Evolutionary conservation across 2,888 invertebrate genomes (phyloP), one percentile per base, ranked within the genome.

Genomic region (Crocallis elinguaria): DNA sequence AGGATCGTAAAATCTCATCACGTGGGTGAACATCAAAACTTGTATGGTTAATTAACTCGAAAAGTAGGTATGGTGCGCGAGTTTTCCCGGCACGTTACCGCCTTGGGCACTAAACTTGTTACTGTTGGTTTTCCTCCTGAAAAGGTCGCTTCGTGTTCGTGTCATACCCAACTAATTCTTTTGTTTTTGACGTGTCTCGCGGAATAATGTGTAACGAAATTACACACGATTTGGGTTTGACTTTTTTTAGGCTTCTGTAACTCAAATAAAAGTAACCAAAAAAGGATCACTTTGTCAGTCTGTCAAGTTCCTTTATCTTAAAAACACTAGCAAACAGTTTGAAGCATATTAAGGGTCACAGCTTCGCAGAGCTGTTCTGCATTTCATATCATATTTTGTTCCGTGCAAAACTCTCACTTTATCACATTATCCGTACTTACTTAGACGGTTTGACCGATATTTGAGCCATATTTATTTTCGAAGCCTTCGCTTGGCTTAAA

Each of bases 41-140:
- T 84, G 73, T 79, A 73, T 73, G 79, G 79, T 83, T 87, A 86
- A 87, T 86, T 87, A 86, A 79, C 73, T 75, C 68, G 73, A 75
- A 79, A 80, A 81, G 68, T 60, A 59, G 56, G 37, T 46, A 46
- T 33, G 30, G 51, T 46, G 68, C 71, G 77, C 74, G 75, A 82
- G 81, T 75, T 84, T 84, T 79, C 82, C 63, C 73, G 73, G 73
- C 83, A 79, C 83, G 85, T 77, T 73, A 73, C 72, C 30, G 84
- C 86, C 82, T 66, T 70, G 58, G 73, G 86, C 79, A 63, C 72
- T 55, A 64, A 76, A 78, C 82, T 84, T 79, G 83, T 82, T 80
- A 82, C 78, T 60, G 67, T 66, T 62, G 68, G 69, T 67, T 76
- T 73, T 63, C 64, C 63, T 54, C 51, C 42, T 50, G 60, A 63